phyloP scores from a whole-genome alignment of 2,888 invertebrate genomes.

The Lycaena phlaeas region DNA sequence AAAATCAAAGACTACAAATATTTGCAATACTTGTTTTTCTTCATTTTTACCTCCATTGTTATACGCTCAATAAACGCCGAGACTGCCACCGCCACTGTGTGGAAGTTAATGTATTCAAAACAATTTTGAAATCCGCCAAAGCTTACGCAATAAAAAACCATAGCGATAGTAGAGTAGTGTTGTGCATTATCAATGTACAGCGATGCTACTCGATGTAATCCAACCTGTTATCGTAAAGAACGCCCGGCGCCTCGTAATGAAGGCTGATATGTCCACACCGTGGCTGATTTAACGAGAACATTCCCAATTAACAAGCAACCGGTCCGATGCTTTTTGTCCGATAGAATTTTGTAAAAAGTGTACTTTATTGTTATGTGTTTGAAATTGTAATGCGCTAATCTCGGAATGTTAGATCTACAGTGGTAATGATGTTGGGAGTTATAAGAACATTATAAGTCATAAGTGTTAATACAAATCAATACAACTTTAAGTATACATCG shows the following conservation, averaged over 20 bases:
- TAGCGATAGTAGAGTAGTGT: neutral
- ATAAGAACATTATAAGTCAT: constrained; percentile 6
- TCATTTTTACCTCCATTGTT: neutral
- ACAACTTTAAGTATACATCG: neutral
- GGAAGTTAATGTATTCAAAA: too few relatives aligned
- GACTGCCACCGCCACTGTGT: neutral
- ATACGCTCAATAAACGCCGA: too few relatives aligned
- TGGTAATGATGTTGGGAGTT: too few relatives aligned
- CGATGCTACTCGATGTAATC: constrained; percentile 12
- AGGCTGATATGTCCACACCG: constrained; percentile 11
- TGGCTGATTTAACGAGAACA: constrained; percentile 12
- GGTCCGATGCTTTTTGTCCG: constrained; percentile 5
- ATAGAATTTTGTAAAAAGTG: constrained; percentile 5
- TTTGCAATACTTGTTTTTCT: neutral
- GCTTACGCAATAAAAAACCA: too few relatives aligned
- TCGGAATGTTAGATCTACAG: constrained; percentile 4
- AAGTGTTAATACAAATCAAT: neutral
- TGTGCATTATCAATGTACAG: constrained; percentile 10
- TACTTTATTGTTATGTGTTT: constrained; percentile 6
- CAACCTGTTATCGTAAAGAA: constrained; percentile 12
- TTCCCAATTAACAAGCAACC: constrained; percentile 11
- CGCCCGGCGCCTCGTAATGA: constrained; percentile 10
- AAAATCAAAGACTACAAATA: too few relatives aligned
- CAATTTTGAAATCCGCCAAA: too few relatives aligned
- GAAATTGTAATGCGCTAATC: constrained; percentile 8